phyloP scores from a whole-genome alignment of 2,797 vertebrate genomes.

The Myotis findleyi region DNA sequence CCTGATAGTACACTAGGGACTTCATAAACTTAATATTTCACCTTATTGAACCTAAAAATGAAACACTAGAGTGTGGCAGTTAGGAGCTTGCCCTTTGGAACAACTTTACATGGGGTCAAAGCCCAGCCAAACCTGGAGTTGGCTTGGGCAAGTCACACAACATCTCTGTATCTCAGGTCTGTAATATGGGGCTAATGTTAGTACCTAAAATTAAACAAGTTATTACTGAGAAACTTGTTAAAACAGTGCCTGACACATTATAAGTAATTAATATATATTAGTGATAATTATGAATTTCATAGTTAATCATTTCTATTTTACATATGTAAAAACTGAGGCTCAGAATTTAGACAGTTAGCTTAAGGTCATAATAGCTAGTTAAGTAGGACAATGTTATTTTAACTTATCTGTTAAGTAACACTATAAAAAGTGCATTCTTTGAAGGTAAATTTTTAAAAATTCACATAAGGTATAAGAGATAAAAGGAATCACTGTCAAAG shows the following conservation, averaged over 20 bases:
- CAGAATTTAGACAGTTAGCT: background rate
- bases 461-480: background rate
- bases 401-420: background rate
- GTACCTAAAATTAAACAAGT: background rate
- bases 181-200: background rate
- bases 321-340: background rate
- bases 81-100: background rate
- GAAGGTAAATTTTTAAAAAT: background rate
- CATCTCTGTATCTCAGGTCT: background rate
- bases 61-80: background rate
- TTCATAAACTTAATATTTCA: background rate
- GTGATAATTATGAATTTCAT: background rate
- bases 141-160: background rate
- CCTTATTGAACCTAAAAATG: background rate
- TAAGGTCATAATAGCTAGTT: background rate
- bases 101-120: background rate
- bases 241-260: background rate
- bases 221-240: background rate
- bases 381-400: background rate
- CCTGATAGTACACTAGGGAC: background rate
- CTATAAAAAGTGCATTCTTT: background rate
- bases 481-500: background rate
- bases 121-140: background rate
- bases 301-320: conserved; percentile 17
- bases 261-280: background rate